Percentiles rank a stretch among this genome's conserved stretches.
These are phyloP conservation scores for Eretmocerus hayati DNA, from an alignment of 2,888 invertebrate genomes.

Conservation along the genomic window DNA sequence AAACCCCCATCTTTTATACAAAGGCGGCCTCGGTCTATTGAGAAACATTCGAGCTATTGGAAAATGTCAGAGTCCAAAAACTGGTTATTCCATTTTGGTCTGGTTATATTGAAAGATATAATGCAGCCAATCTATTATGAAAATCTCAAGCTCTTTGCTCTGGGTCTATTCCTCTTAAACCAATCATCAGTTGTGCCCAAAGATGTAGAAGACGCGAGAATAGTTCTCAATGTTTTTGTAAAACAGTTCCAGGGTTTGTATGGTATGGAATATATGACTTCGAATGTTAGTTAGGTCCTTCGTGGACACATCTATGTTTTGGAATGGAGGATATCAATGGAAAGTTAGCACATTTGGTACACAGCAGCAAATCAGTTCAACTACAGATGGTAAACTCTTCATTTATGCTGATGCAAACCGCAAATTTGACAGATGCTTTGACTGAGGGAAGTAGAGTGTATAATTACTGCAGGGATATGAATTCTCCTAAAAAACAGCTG, in stretches of 20 bases:
- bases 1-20: not conserved
- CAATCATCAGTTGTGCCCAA: not conserved
- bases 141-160: not conserved
- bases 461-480: not conserved
- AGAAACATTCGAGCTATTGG: not conserved
- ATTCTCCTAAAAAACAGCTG: not conserved
- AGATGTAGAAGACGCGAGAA: not conserved
- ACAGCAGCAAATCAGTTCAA: not conserved
- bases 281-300: constrained; percentile 1
- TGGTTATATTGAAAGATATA: not conserved
- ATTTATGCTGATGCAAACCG: constrained; percentile 1
- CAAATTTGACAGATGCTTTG: not conserved
- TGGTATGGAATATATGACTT: constrained; percentile 1
- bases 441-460: not conserved
- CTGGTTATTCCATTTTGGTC: not conserved
- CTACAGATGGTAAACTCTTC: not conserved
- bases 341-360: not conserved
- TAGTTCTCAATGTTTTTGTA: not conserved
- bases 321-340: not conserved
- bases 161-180: not conserved
- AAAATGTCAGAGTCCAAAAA: not conserved
- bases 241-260: not conserved
- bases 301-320: constrained; percentile 3
- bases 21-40: not conserved
- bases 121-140: not conserved